Conservation (phyloP, 30 jellyfish, hydroid and myxozoan genomes). For the Pelagia noctiluca region DNA sequence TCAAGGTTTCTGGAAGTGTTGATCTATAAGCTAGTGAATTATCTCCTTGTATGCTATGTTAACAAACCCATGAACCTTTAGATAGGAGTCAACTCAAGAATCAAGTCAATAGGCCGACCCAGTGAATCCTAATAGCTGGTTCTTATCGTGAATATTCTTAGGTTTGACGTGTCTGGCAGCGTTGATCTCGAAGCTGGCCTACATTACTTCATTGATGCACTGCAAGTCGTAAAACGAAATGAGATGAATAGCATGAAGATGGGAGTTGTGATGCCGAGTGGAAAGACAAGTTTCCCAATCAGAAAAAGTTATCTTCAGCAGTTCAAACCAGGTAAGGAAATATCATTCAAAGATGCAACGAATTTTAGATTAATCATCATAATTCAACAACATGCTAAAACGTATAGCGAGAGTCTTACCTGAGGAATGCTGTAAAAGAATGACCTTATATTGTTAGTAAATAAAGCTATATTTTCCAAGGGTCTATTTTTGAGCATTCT, state of each 20-base stretch:
- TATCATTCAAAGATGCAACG: too few species aligned
- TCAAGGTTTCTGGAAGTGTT: too few species aligned
- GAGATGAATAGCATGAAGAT: conserved; percentile 74
- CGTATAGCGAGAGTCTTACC: too few species aligned
- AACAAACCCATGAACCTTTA: too few species aligned
- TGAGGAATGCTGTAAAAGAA: too few species aligned
- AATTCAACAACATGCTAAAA: too few species aligned
- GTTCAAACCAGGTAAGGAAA: conserved; percentile 90
- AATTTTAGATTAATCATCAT: too few species aligned
- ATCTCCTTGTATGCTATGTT: too few species aligned
- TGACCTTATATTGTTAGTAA: too few species aligned
- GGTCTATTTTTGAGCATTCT: too few species aligned
- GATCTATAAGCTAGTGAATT: too few species aligned
- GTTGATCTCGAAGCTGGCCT: conserved; percentile 85
- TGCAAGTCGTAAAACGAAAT: conserved; percentile 83
- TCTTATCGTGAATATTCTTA: not conserved
- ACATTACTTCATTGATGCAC: conserved; percentile 93
- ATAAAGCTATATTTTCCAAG: too few species aligned
- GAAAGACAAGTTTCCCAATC: conserved; percentile 90
- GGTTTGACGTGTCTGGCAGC: conserved; percentile 87
- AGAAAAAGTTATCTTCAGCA: conserved; percentile 74
- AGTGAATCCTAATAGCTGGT: not conserved
- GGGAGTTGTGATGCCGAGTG: conserved; percentile 98
- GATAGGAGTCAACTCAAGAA: not conserved
- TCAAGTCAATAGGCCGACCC: not conserved